Percentiles rank a stretch among this genome's conserved stretches.
Evolutionary conservation across 1,140 invertebrate species (phyloP).

Genomic region (Eueides isabella): DNA sequence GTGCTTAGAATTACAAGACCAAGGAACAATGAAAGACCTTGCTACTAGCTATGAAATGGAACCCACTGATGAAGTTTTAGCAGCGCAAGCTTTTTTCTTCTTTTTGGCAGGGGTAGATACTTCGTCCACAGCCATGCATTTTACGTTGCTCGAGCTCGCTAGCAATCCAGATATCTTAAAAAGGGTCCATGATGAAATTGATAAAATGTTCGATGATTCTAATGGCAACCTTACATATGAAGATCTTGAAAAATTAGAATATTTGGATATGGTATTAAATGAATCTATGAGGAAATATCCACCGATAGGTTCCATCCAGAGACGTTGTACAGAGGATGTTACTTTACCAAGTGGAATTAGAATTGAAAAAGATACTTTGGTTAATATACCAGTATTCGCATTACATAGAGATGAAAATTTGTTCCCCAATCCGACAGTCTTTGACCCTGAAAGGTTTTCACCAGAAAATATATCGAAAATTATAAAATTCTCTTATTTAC

Average conservation of each 20-base stretch:
- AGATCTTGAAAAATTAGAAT: slow-evolving; percentile 63
- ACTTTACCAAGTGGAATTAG: slow-evolving; percentile 67
- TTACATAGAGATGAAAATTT: slow-evolving; percentile 84
- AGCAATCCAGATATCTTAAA: slow-evolving; percentile 70
- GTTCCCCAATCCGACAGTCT: slow-evolving; percentile 83
- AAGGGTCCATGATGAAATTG: slow-evolving; percentile 73
- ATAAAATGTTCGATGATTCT: slow-evolving; percentile 52
- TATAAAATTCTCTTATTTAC: slow-evolving; percentile 82
- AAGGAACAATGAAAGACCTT: slow-evolving; percentile 45
- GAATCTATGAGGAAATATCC: slow-evolving; percentile 80
- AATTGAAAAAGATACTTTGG: slow-evolving; percentile 74
- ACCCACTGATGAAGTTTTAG: slow-evolving; percentile 73
- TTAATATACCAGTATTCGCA: slow-evolving; percentile 82
- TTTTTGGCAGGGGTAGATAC: slow-evolving; percentile 83
- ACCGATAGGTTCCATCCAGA: slow-evolving; percentile 66
- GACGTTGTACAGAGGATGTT: slow-evolving; percentile 72
- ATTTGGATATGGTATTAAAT: slow-evolving; percentile 78
- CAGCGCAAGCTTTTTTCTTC: slow-evolving; percentile 81
- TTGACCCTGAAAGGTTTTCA: slow-evolving; percentile 84
- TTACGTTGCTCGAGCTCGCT: slow-evolving; percentile 64
- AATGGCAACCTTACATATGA: slow-evolving; percentile 71
- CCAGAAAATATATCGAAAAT: slow-evolving; percentile 72
- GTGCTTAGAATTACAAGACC: slow-evolving; percentile 48
- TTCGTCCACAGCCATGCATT: slow-evolving; percentile 63
- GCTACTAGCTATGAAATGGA: slow-evolving; percentile 44